Base-by-base conservation (phyloP, 23 tunicate species). In the Clavelina lepadiformis region DNA sequence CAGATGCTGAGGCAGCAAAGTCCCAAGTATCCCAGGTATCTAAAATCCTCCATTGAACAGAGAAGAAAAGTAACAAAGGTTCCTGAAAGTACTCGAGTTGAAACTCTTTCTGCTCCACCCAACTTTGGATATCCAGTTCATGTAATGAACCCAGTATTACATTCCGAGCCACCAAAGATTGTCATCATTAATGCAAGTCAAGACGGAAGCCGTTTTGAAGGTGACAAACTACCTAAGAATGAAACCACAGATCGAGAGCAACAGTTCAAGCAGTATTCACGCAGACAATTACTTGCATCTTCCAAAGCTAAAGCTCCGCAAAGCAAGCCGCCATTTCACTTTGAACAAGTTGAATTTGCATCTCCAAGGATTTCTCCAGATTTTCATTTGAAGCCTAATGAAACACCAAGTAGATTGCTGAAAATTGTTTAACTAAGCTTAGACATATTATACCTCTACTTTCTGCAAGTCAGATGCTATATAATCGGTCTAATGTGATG, bases 91-190 rank as follows among this genome's bases (percentile, higher is more conserved):
- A 56, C 57, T 5, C 46, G 83, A 41, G 1, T 59, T 11, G 80
- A 58, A 38, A 46, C 56, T 3, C 28, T n/a, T 41, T 77, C 83
- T 55, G 83, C 83, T 61, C 81, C 81, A 29, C 83, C 83, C 1
- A 7, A 21, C 27, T 23, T 66, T 20, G 72, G 72, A 23, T 63
- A 19, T 23, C 22, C 28, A 37, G 27, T 3, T 8, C 68, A 3
- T 63, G 5, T 7, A 46, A 66, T 28, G 4, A 37, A 46, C 3
- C 3, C n/a, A 6, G 3, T 5, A 5, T 38, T 8, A 25, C 2
- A 22, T 22, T 19, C 24, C 2, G 24, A 32, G 56, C 83, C 83
- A 7, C 79, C 79, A 23, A 77, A 65, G 59, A 77, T 77, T 4
- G 74, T 77, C 6, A 58, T 77, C 5, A 67, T 67, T 13, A 28